Percentiles rank a stretch among this genome's conserved stretches.
phyloP scores from a whole-genome alignment of 2,888 invertebrate genomes.

The Glyphotaelius pellucidus region DNA sequence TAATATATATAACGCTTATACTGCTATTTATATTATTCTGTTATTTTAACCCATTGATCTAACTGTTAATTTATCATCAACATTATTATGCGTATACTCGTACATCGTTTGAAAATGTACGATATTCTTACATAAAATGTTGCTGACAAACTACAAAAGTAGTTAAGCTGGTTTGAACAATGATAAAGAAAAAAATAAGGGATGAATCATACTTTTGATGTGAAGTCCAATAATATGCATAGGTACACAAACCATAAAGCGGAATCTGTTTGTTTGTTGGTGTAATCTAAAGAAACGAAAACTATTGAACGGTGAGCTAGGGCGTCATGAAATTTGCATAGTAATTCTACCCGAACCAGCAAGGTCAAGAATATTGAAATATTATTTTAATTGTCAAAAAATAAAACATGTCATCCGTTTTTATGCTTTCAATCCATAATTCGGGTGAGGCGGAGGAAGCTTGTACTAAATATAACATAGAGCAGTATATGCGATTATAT shows the following conservation, averaged over 20 bases:
- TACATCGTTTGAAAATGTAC: no score
- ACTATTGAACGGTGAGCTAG: neutral
- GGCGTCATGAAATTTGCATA: no score
- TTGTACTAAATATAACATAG: neutral
- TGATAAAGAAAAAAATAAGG: neutral
- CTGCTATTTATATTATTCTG: no score
- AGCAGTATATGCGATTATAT: neutral
- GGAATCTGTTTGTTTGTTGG: neutral
- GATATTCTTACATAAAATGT: no score
- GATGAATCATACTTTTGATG: neutral
- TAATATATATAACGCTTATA: no score
- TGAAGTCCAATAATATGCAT: no score
- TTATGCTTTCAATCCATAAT: neutral
- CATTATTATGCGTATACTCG: no score
- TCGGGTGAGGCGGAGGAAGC: neutral
- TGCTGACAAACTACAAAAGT: no score
- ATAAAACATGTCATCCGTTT: neutral
- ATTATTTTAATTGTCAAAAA: neutral
- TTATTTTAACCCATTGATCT: no score
- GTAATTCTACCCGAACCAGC: neutral
- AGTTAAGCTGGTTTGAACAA: no score
- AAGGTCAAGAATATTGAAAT: neutral
- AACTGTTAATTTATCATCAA: no score
- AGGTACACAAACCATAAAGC: neutral
- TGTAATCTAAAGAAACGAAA: neutral